Evolutionary conservation across 1,140 invertebrate species (phyloP).

Genomic region (Contarinia nasturtii): DNA sequence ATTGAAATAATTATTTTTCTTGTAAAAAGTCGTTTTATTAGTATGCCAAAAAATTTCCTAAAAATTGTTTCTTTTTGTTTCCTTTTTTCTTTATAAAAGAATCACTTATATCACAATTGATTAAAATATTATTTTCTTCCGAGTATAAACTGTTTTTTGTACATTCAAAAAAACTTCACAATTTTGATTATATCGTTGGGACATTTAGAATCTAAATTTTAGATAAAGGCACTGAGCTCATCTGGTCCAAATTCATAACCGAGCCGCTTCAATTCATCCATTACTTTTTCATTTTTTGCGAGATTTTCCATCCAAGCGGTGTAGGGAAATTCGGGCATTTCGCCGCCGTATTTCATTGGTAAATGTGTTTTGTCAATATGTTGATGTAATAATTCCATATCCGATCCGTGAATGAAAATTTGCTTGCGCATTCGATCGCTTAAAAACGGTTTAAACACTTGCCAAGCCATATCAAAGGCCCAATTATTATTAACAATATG

Average conservation of each 20-base stretch:
- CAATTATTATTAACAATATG: conserved; percentile 63
- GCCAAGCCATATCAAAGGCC: conserved; percentile 57
- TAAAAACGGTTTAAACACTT: conserved; percentile 55
- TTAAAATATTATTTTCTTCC: no score
- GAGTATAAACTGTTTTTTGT: not conserved
- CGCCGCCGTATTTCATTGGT: conserved; percentile 49
- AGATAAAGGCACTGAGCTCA: not conserved
- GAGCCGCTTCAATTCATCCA: conserved; percentile 38
- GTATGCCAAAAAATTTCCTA: no score
- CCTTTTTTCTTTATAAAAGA: no score
- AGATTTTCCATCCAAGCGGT: conserved; percentile 50
- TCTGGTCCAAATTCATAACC: conserved; percentile 31
- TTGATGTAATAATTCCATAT: conserved; percentile 55
- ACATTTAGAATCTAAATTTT: not conserved
- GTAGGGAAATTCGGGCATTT: conserved; percentile 47
- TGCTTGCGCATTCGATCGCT: conserved; percentile 42
- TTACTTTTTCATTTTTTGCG: conserved; percentile 30
- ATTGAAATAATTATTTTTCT: no score
- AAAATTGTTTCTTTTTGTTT: no score
- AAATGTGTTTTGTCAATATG: conserved; percentile 48
- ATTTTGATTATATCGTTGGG: not conserved
- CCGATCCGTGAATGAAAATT: conserved; percentile 54
- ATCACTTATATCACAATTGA: no score
- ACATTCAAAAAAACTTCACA: not conserved
- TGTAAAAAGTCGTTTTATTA: no score